phyloP scores from a whole-genome alignment of 2,888 invertebrate genomes.

The Opisthograptis luteolata region DNA sequence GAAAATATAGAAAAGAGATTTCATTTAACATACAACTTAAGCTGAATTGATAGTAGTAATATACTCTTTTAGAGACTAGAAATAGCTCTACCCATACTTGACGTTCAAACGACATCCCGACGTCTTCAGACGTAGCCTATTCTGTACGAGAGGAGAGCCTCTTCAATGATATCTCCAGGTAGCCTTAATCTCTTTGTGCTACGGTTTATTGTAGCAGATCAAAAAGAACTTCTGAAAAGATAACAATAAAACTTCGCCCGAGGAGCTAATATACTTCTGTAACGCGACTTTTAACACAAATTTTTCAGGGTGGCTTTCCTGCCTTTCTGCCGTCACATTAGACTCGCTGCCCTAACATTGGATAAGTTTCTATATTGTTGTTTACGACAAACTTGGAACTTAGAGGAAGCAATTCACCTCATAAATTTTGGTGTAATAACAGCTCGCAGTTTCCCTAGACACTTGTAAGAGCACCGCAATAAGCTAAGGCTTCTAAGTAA shows the following conservation, averaged over 20 bases:
- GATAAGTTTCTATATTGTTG: constrained; percentile 80
- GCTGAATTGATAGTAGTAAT: too few relatives aligned
- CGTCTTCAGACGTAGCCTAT: too few relatives aligned
- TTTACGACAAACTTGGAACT: constrained; percentile 79
- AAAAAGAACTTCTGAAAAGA: constrained; percentile 14
- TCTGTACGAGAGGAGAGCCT: too few relatives aligned
- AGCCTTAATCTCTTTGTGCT: too few relatives aligned
- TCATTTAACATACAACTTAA: too few relatives aligned
- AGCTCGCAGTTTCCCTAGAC: constrained; percentile 78
- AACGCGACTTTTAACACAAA: constrained; percentile 58
- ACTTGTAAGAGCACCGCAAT: constrained; percentile 77
- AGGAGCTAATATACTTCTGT: constrained; percentile 61
- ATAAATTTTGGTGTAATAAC: constrained; percentile 81
- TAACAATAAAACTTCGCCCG: constrained; percentile 48
- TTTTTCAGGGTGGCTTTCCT: constrained; percentile 67
- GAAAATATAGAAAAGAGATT: too few relatives aligned
- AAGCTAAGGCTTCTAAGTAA: constrained; percentile 64
- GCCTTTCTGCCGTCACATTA: constrained; percentile 68
- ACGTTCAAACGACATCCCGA: too few relatives aligned
- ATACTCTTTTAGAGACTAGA: too few relatives aligned
- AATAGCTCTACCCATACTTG: too few relatives aligned
- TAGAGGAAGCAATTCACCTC: constrained; percentile 73
- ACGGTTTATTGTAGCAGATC: too few relatives aligned
- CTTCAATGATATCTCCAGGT: too few relatives aligned
- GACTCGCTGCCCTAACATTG: constrained; percentile 64